These are phyloP conservation scores for Oligia latruncula DNA, from an alignment of 2,888 invertebrate species.

Conservation along the genomic window DNA sequence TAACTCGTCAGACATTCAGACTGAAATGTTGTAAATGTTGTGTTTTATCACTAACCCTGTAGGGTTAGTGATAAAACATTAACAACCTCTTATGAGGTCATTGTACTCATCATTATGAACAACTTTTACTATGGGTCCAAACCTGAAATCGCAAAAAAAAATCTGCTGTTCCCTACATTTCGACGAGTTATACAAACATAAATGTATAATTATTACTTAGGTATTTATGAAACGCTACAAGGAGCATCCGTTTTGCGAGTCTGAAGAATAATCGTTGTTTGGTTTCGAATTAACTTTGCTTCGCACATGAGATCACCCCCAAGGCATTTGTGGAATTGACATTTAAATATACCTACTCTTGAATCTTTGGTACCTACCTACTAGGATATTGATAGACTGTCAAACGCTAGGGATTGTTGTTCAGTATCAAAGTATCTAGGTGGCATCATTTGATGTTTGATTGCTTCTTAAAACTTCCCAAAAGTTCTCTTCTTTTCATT, in stretches of 20 bases:
- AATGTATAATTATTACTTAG: background rate
- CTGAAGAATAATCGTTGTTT: conserved; percentile 1
- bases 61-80: too few species aligned
- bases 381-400: background rate
- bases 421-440: background rate
- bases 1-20: too few species aligned
- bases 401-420: background rate
- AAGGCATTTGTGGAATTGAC: background rate
- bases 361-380: background rate
- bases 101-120: too few species aligned
- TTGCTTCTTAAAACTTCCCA: background rate
- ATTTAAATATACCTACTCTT: background rate
- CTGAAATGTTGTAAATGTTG: too few species aligned
- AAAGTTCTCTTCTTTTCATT: background rate
- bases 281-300: background rate
- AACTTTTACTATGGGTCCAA: too few species aligned
- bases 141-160: too few species aligned
- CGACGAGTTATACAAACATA: too few species aligned
- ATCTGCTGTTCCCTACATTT: too few species aligned
- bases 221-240: conserved; percentile 11
- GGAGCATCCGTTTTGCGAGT: conserved; percentile 1
- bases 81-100: too few species aligned
- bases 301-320: background rate
- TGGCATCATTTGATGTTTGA: background rate
- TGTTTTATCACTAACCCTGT: too few species aligned